A percentile compares a stretch with the other conserved stretches of the same genome.
These are phyloP conservation scores for Drosophila rufa DNA, from an alignment of 1,140 invertebrate genomes.

Conservation along the genomic window DNA sequence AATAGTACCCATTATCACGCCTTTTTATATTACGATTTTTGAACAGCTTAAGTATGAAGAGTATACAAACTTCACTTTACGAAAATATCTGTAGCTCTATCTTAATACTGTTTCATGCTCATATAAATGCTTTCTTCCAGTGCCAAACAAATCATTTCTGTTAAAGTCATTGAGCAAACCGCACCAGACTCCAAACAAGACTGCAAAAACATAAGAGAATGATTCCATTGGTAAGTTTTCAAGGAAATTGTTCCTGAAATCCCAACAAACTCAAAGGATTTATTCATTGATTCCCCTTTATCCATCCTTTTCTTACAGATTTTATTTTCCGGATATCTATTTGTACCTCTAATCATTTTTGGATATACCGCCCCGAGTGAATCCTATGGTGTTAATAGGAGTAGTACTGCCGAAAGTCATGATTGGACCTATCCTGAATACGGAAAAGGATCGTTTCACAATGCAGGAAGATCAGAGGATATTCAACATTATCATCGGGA, in stretches of 20 bases:
- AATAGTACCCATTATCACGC: background rate
- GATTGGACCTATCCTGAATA: conserved; percentile 21
- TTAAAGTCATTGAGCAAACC: conserved; percentile 18
- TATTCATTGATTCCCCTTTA: background rate
- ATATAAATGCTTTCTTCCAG: conserved; percentile 39
- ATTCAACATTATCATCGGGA: conserved; percentile 11
- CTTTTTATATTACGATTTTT: background rate
- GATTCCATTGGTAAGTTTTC: conserved; percentile 24
- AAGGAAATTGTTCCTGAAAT: background rate
- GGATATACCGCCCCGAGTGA: background rate
- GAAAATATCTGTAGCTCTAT: background rate
- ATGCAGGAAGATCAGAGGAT: conserved; percentile 1
- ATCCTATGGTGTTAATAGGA: conserved; percentile 31
- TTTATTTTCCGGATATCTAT: conserved; percentile 33
- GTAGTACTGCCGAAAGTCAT: background rate
- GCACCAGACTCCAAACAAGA: background rate
- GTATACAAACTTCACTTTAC: conserved; percentile 2
- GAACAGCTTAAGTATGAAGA: background rate
- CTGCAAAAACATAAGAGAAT: conserved; percentile 5
- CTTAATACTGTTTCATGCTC: conserved; percentile 21
- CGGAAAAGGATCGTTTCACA: conserved; percentile 8
- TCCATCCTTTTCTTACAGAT: conserved; percentile 12
- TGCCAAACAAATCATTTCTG: conserved; percentile 27
- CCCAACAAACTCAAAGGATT: background rate
- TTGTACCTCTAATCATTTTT: conserved; percentile 21